A percentile compares a stretch with the other conserved stretches of the same genome.
These are phyloP conservation scores for Brachypodius melanocephalos DNA, from an alignment of 2,113 vertebrate genomes.

Conservation along the genomic window DNA sequence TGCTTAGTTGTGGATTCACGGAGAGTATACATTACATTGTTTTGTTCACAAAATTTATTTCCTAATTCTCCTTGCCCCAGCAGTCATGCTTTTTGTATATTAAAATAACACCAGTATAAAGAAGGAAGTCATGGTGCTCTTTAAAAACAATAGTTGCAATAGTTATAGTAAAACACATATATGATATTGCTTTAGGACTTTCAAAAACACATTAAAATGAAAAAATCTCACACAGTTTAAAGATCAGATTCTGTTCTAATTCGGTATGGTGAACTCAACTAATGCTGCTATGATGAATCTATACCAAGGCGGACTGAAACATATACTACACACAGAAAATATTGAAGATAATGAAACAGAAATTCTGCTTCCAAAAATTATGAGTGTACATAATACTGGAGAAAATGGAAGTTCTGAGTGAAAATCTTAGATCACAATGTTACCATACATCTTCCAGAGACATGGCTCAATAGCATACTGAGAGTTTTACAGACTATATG, in stretches of 20 bases:
- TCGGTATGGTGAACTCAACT: background rate
- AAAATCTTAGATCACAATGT: background rate
- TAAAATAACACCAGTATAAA: background rate
- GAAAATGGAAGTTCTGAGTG: background rate
- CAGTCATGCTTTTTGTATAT: background rate
- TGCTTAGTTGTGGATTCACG: background rate
- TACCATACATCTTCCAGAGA: background rate
- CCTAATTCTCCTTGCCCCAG: background rate
- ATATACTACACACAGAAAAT: background rate
- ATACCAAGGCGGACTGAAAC: background rate
- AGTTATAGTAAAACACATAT: background rate
- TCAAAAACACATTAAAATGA: background rate
- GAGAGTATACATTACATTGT: background rate
- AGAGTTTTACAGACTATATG: background rate
- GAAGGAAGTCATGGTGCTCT: background rate
- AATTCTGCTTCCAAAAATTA: background rate
- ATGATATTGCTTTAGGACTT: background rate
- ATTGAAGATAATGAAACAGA: background rate
- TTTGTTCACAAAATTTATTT: background rate
- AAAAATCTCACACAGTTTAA: background rate
- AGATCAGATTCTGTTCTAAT: background rate
- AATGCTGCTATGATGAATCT: background rate
- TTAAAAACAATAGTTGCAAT: background rate
- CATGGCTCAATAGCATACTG: background rate
- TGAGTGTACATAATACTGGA: background rate